Percentiles rank a stretch among this genome's conserved stretches.
Conservation (phyloP, 2,888 invertebrate species). For the Drosophila rellima region DNA sequence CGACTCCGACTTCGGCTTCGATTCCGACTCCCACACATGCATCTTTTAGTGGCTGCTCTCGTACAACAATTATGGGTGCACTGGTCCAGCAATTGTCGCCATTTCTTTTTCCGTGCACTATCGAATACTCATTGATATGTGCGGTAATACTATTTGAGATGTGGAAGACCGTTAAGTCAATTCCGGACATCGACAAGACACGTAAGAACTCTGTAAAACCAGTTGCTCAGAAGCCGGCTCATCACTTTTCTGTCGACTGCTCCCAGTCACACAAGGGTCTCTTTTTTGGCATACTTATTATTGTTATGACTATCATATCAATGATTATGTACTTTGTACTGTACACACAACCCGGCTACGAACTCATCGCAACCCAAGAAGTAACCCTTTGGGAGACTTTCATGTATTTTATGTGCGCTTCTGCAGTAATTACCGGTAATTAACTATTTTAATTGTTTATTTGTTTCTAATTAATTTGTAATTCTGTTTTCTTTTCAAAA, state of each 20-base stretch:
- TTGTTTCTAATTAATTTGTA: neutral
- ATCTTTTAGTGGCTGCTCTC: constrained; percentile 86
- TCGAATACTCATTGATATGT: constrained; percentile 96
- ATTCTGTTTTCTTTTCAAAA: neutral
- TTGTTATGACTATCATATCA: constrained; percentile 93
- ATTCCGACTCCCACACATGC: constrained; percentile 32
- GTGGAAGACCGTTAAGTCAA: constrained; percentile 93
- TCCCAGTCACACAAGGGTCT: constrained; percentile 93
- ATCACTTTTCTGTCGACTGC: constrained; percentile 93
- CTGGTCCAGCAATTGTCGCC: constrained; percentile 90
- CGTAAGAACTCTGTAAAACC: constrained; percentile 84
- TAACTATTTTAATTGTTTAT: neutral
- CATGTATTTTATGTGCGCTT: constrained; percentile 89
- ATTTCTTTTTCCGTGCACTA: constrained; percentile 95
- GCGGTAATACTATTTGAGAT: constrained; percentile 95
- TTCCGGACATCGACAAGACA: constrained; percentile 86
- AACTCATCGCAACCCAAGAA: constrained; percentile 89
- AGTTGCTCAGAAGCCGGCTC: constrained; percentile 85
- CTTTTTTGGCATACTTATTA: constrained; percentile 90
- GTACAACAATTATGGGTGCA: constrained; percentile 90
- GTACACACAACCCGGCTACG: constrained; percentile 88
- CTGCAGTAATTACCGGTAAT: constrained; percentile 87
- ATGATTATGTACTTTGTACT: constrained; percentile 96
- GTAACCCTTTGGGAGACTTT: constrained; percentile 92
- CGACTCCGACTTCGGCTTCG: constrained; percentile 13